phyloP scores from a whole-genome alignment of 2,797 vertebrate genomes.

The Myiothlypis chrysogaster region DNA sequence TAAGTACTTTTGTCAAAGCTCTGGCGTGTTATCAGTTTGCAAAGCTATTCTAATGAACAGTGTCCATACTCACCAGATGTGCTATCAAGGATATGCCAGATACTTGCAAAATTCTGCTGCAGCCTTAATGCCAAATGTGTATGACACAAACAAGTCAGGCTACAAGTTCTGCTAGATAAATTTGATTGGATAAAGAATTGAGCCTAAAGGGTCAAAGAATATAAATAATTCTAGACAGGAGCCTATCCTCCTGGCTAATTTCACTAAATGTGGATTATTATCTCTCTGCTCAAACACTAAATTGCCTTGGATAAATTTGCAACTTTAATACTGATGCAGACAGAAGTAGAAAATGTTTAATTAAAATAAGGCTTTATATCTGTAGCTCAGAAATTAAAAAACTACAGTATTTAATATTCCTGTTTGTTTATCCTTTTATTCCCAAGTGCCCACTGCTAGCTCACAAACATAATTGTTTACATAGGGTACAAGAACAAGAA shows the following conservation, averaged over 20 bases:
- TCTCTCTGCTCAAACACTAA: neutral
- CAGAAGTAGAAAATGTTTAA: constrained; percentile 12
- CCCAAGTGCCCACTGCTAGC: neutral
- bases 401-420: neutral
- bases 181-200: constrained; percentile 18
- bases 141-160: constrained; percentile 22
- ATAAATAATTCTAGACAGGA: constrained; percentile 17
- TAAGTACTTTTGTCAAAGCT: constrained; percentile 60
- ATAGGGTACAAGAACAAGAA: neutral
- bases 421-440: constrained; percentile 38
- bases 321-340: neutral
- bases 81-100: constrained; percentile 18
- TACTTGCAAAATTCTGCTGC: constrained; percentile 23
- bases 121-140: constrained; percentile 5
- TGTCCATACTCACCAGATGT: constrained; percentile 8
- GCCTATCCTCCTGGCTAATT: constrained; percentile 12
- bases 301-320: constrained; percentile 36
- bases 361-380: constrained; percentile 34
- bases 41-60: constrained; percentile 42
- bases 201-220: constrained; percentile 30
- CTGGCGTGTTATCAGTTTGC: constrained; percentile 13
- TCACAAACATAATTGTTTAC: constrained; percentile 16
- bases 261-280: constrained; percentile 10
- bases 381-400: neutral
- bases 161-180: constrained; percentile 16